These are phyloP conservation scores for Euproctis similis DNA, from an alignment of 2,888 invertebrate genomes.

Conservation along the genomic window DNA sequence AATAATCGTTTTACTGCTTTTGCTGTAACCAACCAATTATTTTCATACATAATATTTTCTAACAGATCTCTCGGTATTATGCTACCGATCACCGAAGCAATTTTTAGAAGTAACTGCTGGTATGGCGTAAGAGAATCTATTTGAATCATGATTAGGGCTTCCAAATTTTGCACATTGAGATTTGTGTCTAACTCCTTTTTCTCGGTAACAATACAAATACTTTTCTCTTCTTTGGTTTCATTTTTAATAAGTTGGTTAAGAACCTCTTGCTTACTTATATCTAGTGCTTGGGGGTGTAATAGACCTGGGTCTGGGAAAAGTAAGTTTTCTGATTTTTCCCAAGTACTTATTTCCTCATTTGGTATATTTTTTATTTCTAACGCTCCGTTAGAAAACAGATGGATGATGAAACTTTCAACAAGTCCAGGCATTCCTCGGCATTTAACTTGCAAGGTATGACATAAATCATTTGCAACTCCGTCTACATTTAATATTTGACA, in stretches of 20 bases:
- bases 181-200: constrained; percentile 52
- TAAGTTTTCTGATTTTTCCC: constrained; percentile 35
- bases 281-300: constrained; percentile 50
- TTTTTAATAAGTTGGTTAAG: constrained; percentile 42
- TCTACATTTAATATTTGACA: constrained; percentile 78
- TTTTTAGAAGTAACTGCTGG: constrained; percentile 77
- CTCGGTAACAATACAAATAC: constrained; percentile 48
- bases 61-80: constrained; percentile 69
- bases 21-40: constrained; percentile 57
- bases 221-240: constrained; percentile 36
- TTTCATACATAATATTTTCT: constrained; percentile 72
- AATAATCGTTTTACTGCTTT: constrained; percentile 74
- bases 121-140: constrained; percentile 75
- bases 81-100: constrained; percentile 75
- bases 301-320: constrained; percentile 49
- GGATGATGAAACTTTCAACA: constrained; percentile 67
- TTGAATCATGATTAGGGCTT: constrained; percentile 69
- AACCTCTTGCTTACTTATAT: constrained; percentile 37
- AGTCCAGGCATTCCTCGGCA: constrained; percentile 71
- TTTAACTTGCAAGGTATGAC: constrained; percentile 55
- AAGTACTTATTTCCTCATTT: constrained; percentile 36
- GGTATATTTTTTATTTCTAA: constrained; percentile 46
- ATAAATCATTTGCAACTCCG: constrained; percentile 71
- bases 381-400: constrained; percentile 65
- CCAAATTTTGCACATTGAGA: constrained; percentile 56